Conservation (phyloP, 2,888 invertebrate genomes). For the Arctia plantaginis region DNA sequence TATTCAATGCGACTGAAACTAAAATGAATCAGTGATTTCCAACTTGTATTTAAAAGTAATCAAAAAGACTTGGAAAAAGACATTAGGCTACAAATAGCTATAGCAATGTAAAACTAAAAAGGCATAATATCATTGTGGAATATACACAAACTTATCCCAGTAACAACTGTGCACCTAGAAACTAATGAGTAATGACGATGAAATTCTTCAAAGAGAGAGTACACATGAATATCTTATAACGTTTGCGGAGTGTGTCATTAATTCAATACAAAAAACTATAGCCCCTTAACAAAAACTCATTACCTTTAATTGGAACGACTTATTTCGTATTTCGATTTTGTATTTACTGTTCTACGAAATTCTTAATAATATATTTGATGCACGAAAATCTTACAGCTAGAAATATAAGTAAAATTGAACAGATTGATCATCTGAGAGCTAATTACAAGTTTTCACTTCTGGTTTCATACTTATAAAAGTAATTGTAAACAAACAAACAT, state of each 20-base stretch:
- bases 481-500: no score
- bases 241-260: conserved; percentile 24
- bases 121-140: conserved; percentile 25
- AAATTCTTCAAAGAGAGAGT: conserved; percentile 20
- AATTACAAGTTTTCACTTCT: no score
- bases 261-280: conserved; percentile 27
- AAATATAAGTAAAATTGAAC: no score
- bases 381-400: no score
- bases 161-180: conserved; percentile 18
- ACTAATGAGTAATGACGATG: conserved; percentile 15
- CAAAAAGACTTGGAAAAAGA: not conserved
- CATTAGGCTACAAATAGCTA: not conserved
- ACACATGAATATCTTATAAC: conserved; percentile 28
- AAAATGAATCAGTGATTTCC: conserved; percentile 29
- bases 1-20: conserved; percentile 37
- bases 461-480: no score
- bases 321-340: no score
- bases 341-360: no score
- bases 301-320: no score
- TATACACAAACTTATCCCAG: conserved; percentile 2
- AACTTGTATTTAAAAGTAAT: conserved; percentile 19
- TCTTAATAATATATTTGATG: no score
- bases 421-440: no score
- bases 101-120: conserved; percentile 15
- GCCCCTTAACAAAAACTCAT: no score